A percentile compares a stretch with the other conserved stretches of the same genome.
Conservation (phyloP, 1,140 invertebrate genomes). For the Pygmarrhopalites habei region DNA sequence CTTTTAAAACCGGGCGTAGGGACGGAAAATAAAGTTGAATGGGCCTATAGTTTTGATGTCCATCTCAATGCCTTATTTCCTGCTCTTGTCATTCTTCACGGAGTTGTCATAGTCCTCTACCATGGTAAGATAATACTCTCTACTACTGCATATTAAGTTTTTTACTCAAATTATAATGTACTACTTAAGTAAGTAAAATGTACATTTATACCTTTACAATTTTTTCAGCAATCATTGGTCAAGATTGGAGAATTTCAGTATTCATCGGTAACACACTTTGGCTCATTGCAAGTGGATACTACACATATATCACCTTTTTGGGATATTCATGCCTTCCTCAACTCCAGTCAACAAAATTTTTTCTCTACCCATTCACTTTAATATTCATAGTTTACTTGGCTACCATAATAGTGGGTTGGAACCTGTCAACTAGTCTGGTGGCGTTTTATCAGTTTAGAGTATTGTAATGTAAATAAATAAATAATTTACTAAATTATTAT, state of each 20-base stretch:
- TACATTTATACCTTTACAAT: too few species aligned
- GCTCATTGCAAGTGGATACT: slow-evolving; percentile 84
- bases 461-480: too few species aligned
- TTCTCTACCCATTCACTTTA: slow-evolving; percentile 77
- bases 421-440: slow-evolving; percentile 43
- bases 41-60: slow-evolving; percentile 98
- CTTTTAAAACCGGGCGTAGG: slow-evolving; percentile 59
- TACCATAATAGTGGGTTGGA: slow-evolving; percentile 56
- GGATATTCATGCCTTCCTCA: slow-evolving; percentile 91
- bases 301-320: slow-evolving; percentile 95
- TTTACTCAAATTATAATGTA: too few species aligned
- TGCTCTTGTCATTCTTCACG: slow-evolving; percentile 84
- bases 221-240: slow-evolving; percentile 64
- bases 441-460: slow-evolving; percentile 36
- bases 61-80: slow-evolving; percentile 98
- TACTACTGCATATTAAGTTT: not conserved
- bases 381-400: slow-evolving; percentile 72
- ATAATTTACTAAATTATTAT: too few species aligned
- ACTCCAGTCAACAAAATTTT: slow-evolving; percentile 75
- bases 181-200: too few species aligned
- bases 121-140: slow-evolving; percentile 64
- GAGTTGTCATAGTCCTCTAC: slow-evolving; percentile 83
- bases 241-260: slow-evolving; percentile 65
- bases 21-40: slow-evolving; percentile 78
- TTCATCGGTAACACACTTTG: slow-evolving; percentile 91